Evolutionary conservation across 2,888 invertebrate species (phyloP), one percentile per base, ranked within the genome.

Genomic region (Chelonus formosanus): DNA sequence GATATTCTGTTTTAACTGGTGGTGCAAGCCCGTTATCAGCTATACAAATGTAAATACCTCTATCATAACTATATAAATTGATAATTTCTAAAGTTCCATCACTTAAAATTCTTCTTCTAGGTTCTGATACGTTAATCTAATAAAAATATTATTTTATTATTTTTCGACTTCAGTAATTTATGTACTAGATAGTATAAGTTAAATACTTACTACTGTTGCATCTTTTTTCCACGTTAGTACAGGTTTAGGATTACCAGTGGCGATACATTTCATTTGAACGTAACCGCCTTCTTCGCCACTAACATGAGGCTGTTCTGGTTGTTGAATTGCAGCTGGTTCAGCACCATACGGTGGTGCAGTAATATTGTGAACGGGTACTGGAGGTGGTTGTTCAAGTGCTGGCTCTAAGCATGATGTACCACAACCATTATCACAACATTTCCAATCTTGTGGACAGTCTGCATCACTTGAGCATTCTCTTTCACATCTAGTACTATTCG

Each of bases 401-500:
- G 91, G 90, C 66, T 85, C 86, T 3, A 90, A 84, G 79, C 96
- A 96, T 35, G 90, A 86, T 35, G 87, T 86, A 50, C 91, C 91
- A 82, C 96, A 96, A 59, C 92, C 93, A 75, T 90, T 90, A 70
- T 85, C 84, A 82, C 96, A 97, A 81, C 96, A 96, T 84, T 96
- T 96, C 80, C 89, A 87, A 34, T 89, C 89, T 43, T 89, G 90
- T 8, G 88, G 84, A 80, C 96, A 97, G 79, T 95, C 93, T 0
- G 93, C 92, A 81, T 96, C 96, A 62, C 89, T 89, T 68, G 86
- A 85, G 78, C 96, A 96, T 81, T 93, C 91, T 43, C 86, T 86
- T 5, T 87, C 88, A 80, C 96, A 95, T 54, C 83, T 76, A 8
- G 87, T 86, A 58, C 85, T 82, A 56, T 82, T 82, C 5, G 84